These are phyloP conservation scores for Ophonus ardosiacus DNA, from an alignment of 2,888 invertebrate genomes.

Conservation along the genomic window DNA sequence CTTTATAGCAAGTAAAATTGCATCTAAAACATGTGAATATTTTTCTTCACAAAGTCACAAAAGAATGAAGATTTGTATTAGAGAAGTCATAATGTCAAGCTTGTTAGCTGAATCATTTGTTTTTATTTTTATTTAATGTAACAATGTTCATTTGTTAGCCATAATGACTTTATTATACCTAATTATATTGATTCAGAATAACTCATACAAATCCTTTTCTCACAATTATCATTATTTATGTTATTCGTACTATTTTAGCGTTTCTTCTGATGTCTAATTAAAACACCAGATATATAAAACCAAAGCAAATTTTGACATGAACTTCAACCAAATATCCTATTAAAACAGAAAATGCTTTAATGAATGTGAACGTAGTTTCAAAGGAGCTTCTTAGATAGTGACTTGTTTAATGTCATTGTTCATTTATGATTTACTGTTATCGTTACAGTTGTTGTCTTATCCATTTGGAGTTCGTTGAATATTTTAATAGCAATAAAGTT, in stretches of 20 bases:
- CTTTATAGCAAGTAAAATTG: too few relatives aligned
- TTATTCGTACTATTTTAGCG: not conserved
- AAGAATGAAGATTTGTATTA: too few relatives aligned
- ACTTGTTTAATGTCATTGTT: not conserved
- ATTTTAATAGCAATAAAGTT: not conserved
- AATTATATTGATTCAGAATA: not conserved
- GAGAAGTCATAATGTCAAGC: too few relatives aligned
- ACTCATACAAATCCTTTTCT: not conserved
- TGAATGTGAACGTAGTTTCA: not conserved
- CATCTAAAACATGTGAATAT: too few relatives aligned
- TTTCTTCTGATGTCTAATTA: not conserved
- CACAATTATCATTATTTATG: not conserved
- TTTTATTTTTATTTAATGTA: not conserved
- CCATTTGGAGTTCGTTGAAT: not conserved
- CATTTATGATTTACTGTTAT: too few relatives aligned
- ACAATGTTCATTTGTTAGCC: not conserved
- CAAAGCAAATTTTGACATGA: not conserved
- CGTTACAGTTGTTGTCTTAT: not conserved
- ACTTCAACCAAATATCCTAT: not conserved
- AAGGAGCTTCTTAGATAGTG: not conserved
- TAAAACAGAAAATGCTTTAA: not conserved
- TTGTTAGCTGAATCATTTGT: not conserved
- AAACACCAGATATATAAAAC: not conserved
- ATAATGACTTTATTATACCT: not conserved
- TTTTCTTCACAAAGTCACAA: too few relatives aligned